Evolutionary conservation across 2,888 invertebrate species (phyloP).

Genomic region (Philereme transversata): DNA sequence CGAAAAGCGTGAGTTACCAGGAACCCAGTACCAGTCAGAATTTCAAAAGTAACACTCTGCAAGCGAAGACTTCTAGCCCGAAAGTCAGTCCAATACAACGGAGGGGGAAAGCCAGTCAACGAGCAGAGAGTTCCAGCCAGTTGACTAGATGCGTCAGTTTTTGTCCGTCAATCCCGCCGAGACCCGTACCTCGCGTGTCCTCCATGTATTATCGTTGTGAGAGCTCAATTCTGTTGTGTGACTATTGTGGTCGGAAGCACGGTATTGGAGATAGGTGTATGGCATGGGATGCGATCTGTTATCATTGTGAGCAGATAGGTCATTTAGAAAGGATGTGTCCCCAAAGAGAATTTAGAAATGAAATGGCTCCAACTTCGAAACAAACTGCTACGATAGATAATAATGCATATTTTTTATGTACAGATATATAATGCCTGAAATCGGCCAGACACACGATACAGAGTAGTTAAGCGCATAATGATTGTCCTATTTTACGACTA

Average conservation of each 20-base stretch:
- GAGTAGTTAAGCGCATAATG: too few relatives aligned
- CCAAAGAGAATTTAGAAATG: background rate
- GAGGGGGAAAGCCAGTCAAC: background rate
- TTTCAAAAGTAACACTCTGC: background rate
- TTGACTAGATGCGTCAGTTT: background rate
- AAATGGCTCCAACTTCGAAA: too few relatives aligned
- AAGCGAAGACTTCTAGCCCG: background rate
- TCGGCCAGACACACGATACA: too few relatives aligned
- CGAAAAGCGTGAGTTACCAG: background rate
- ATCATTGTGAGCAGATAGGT: constrained; percentile 18
- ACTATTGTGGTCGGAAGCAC: constrained; percentile 25
- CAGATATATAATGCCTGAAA: too few relatives aligned
- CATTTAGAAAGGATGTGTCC: constrained; percentile 21
- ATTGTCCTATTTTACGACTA: too few relatives aligned
- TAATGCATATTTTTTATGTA: too few relatives aligned
- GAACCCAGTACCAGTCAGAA: too few relatives aligned
- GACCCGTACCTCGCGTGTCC: background rate
- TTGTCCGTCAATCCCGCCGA: background rate
- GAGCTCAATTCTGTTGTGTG: constrained; percentile 7
- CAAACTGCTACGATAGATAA: too few relatives aligned
- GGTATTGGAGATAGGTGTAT: constrained; percentile 19
- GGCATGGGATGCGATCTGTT: constrained; percentile 29
- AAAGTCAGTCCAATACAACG: too few relatives aligned
- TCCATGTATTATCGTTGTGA: background rate
- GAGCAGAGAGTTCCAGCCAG: background rate